These are phyloP conservation scores for Vimba vimba DNA, from an alignment of 2,113 vertebrate species.

Conservation along the genomic window DNA sequence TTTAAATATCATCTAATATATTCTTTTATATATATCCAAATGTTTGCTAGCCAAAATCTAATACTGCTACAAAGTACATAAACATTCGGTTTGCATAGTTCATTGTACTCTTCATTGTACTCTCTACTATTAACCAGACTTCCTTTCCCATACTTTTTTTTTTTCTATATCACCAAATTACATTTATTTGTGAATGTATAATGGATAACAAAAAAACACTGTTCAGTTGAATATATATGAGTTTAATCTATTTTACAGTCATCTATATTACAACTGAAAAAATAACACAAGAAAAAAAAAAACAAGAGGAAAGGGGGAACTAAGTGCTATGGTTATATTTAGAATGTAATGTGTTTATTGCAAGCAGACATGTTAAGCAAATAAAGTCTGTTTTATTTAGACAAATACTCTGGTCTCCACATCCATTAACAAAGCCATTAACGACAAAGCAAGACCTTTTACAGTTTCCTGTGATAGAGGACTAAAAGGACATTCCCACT, in stretches of 20 bases:
- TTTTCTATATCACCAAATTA: too few species aligned
- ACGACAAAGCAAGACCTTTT: constrained; percentile 36
- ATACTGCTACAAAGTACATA: too few species aligned
- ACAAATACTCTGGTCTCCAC: constrained; percentile 34
- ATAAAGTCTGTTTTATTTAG: constrained; percentile 53
- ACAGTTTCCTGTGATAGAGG: constrained; percentile 38
- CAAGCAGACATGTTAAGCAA: constrained; percentile 49
- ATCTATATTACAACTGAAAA: background rate
- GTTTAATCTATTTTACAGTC: background rate
- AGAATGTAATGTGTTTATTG: constrained; percentile 25
- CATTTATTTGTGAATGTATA: too few species aligned
- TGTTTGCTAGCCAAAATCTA: too few species aligned
- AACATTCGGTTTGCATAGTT: too few species aligned
- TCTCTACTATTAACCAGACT: too few species aligned
- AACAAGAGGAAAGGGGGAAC: background rate
- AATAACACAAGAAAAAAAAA: too few species aligned
- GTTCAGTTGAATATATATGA: too few species aligned
- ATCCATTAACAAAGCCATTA: constrained; percentile 45
- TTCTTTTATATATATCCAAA: too few species aligned
- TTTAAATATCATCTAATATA: background rate
- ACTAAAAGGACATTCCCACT: background rate
- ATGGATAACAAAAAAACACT: too few species aligned
- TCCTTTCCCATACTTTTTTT: too few species aligned
- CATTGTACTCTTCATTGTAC: too few species aligned
- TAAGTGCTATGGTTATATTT: constrained; percentile 32